Conservation (phyloP, 2,888 invertebrate species). For the Sthenelais limicola region DNA sequence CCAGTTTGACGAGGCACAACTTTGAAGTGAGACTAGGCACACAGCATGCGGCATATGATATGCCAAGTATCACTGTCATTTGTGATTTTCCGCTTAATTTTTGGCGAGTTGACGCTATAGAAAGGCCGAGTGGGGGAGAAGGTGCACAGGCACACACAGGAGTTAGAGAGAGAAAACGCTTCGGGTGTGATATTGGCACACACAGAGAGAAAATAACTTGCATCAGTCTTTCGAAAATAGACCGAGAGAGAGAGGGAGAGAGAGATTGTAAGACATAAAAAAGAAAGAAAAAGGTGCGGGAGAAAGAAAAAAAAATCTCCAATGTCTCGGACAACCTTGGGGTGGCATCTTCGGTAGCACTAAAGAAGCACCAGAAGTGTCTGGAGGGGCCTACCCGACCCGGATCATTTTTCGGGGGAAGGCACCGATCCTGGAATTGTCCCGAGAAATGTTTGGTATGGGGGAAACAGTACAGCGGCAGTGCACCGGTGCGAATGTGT, state of each 20-base stretch:
- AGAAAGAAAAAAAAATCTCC: too few relatives aligned
- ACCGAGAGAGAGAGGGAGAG: too few relatives aligned
- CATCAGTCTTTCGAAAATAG: too few relatives aligned
- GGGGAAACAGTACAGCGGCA: constrained; percentile 6
- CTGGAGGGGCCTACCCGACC: too few relatives aligned
- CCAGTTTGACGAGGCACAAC: neutral
- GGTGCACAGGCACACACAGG: neutral
- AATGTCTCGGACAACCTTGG: neutral
- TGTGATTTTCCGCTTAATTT: constrained; percentile 38
- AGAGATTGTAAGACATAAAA: too few relatives aligned
- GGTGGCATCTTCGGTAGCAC: neutral
- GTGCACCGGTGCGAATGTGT: too few relatives aligned
- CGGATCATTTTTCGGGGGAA: constrained; percentile 6
- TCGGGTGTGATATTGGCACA: neutral
- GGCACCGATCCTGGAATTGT: constrained; percentile 25
- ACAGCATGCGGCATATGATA: neutral
- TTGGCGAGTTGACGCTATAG: too few relatives aligned
- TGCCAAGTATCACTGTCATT: constrained; percentile 38
- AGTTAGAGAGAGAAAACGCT: neutral
- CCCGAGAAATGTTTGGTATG: constrained; percentile 7
- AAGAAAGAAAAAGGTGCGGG: too few relatives aligned
- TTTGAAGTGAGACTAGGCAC: constrained; percentile 23
- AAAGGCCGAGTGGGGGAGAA: neutral
- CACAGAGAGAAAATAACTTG: neutral
- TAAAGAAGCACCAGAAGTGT: too few relatives aligned